Base-by-base conservation (phyloP, 1,140 invertebrate genomes). In the Bombus breviceps region DNA sequence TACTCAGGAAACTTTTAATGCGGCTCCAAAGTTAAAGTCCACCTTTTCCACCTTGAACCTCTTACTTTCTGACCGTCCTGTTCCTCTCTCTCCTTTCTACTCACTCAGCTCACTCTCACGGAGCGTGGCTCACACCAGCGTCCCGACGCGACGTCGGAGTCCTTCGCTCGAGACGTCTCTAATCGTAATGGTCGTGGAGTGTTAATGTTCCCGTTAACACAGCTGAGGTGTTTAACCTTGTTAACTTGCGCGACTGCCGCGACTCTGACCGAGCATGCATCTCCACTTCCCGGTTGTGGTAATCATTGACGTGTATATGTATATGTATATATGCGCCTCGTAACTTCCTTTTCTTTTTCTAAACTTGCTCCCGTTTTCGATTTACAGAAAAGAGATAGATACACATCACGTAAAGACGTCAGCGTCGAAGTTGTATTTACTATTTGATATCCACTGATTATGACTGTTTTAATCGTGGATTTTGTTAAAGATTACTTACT, bases 181-280 rank as follows among this genome's bases (percentile, higher is more conserved):
- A 95, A 95, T 95, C 95, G 93, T 93, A 94, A 95, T 95, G 93
- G 95, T 94, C 93, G 93, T 92, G 86, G 90, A 95, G 95, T 93
- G 94, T 95, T 95, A 95, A 95, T 94, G 93, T 94, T 94, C 93
- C 94, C 94, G 95, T 95, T 95, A 95, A 95, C 94, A 94, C 91
- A 91, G 89, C 92, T 93, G 94, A 95, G 94, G 94, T 95, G 93
- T 95, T 95, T 95, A 95, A 95, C 94, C 95, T 95, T 95, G 95
- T 95, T 95, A 95, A 95, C 92, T 94, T 91, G 85, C 77, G 85
- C 88, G 89, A 92, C 90, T 90, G 87, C 91, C 41, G 85, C 88
- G 79, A 66, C 79, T 81, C 78, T 37, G 47, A 87, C 75, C 85
- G 92, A 93, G 87, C 85, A 86, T 85, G 90, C 82, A 90, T 88